A percentile compares a stretch with the other conserved stretches of the same genome.
These are phyloP conservation scores for Pollenia griseotomentosa DNA, from an alignment of 2,888 invertebrate species.

Conservation along the genomic window DNA sequence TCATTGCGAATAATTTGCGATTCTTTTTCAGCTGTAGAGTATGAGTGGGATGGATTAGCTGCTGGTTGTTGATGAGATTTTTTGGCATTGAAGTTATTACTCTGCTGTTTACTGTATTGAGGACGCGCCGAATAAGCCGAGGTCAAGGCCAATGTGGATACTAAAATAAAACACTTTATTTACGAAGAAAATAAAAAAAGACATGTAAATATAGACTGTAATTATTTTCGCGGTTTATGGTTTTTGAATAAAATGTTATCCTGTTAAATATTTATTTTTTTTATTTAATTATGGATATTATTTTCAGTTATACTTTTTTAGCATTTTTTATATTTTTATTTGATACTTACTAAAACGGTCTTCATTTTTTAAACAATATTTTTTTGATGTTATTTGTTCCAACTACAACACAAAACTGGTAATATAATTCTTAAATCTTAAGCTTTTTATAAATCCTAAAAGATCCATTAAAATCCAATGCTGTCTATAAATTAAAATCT, in stretches of 20 bases:
- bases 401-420: conserved; percentile 56
- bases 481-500: conserved; percentile 63
- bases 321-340: conserved; percentile 5
- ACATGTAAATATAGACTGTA: conserved; percentile 7
- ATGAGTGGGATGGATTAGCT: conserved; percentile 14
- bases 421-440: conserved; percentile 47
- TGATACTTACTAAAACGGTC: conserved; percentile 58
- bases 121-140: conserved; percentile 56
- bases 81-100: conserved; percentile 26
- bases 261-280: not conserved
- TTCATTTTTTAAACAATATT: conserved; percentile 53
- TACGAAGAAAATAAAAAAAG: not conserved
- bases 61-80: conserved; percentile 36
- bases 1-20: conserved; percentile 77
- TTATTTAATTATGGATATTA: conserved; percentile 4
- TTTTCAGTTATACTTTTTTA: not conserved
- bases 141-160: conserved; percentile 58
- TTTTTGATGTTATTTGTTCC: conserved; percentile 59
- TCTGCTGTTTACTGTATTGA: conserved; percentile 23
- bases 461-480: conserved; percentile 58
- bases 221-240: not conserved
- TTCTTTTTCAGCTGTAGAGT: conserved; percentile 74
- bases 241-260: not conserved
- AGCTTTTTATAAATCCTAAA: conserved; percentile 66
- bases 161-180: conserved; percentile 64